Evolutionary conservation across 92 coral and sea anemone species (phyloP), one percentile per base, ranked within the genome.

Genomic region (Porites cylindrica): DNA sequence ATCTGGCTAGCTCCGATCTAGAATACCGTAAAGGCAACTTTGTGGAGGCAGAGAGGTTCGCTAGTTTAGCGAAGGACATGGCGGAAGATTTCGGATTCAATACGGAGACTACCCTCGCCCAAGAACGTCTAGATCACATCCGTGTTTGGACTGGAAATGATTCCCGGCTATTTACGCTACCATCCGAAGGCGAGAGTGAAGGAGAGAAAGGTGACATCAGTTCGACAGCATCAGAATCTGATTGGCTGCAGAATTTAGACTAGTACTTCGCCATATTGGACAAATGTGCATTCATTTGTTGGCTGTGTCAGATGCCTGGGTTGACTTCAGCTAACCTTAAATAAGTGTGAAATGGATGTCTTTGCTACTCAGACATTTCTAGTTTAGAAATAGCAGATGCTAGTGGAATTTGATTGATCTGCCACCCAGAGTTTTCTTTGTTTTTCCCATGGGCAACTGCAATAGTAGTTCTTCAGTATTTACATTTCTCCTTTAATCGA

Each of bases 1-100:
- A 74, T 20, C 69, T 83, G 24, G 96, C 92, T 12, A 86, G 78
- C 7, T 75, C 96, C 19, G 96, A 93, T 86, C 76, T 84, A 61
- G 82, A 88, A 75, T 93, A 80, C 72, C 87, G 94, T 66, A 63
- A 54, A 70, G 59, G 32, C 13, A 89, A 83, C 66, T 93, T 51
- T 82, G 62, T 61, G 18, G 81, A 82, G 47, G 91, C 96, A 50
- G 78, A 61, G 62, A 87, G 81, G 71, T 82, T 52, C 10, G 96
- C 92, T 58, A 59, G 20, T 12, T 54, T 68, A 70, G 96, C 92
- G 18, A 80, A 83, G 43, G 81, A 80, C 1, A 87, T 87, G 90
- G 90, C 96, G 4, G 26, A 68, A 23, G 54, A 21, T 9, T 66
- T 20, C 32, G 88, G 85, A 53, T 90, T 90, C 77, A 84, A 88